Conservation (phyloP, 2,888 invertebrate species). For the Synergus umbraculus region DNA sequence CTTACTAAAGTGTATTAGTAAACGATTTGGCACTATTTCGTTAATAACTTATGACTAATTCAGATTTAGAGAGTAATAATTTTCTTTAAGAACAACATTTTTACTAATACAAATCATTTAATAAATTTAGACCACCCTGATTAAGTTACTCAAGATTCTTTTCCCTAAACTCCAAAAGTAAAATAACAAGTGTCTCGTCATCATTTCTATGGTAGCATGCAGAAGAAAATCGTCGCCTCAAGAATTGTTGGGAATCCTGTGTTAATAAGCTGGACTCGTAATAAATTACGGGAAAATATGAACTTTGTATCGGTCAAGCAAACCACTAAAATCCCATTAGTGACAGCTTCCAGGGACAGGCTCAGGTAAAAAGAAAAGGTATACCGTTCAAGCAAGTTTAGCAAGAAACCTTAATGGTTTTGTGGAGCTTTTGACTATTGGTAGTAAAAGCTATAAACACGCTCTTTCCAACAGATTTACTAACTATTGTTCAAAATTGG, state of each 20-base stretch:
- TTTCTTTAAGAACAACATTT: background rate
- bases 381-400: constrained; percentile 16
- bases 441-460: constrained; percentile 3
- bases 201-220: too few species aligned
- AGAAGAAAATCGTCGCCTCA: constrained; percentile 7
- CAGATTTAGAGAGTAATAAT: too few species aligned
- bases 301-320: constrained; percentile 38
- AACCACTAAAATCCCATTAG: constrained; percentile 23
- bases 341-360: constrained; percentile 25
- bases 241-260: constrained; percentile 12
- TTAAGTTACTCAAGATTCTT: background rate
- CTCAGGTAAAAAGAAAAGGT: constrained; percentile 32
- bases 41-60: too few species aligned
- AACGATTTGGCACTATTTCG: too few species aligned
- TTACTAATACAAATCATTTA: background rate
- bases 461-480: constrained; percentile 3
- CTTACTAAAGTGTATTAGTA: too few species aligned
- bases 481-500: background rate
- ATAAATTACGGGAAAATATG: constrained; percentile 33
- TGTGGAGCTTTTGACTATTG: constrained; percentile 15
- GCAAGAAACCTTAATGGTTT: constrained; percentile 35
- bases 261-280: background rate
- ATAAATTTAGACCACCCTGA: background rate
- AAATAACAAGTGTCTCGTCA: background rate
- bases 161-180: background rate